Conservation (phyloP, 2,113 vertebrate species). For the Anseranas semipalmata region DNA sequence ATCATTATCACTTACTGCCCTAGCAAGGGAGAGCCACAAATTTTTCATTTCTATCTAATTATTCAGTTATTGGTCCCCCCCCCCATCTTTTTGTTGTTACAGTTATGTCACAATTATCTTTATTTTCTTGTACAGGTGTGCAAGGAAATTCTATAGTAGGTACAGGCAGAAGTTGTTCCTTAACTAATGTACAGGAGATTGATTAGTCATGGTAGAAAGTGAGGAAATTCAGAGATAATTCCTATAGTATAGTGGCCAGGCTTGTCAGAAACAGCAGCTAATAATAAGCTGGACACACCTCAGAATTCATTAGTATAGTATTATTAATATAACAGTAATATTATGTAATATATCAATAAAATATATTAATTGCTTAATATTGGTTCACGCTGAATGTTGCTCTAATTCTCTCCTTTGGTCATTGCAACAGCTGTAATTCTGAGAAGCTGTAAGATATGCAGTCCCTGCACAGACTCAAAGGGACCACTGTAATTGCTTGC, state of each 20-base stretch:
- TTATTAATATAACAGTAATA: neutral
- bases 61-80: neutral
- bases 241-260: neutral
- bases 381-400: neutral
- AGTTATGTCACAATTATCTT: neutral
- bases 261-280: neutral
- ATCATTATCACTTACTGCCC: neutral
- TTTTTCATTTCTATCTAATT: neutral
- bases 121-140: neutral
- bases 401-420: neutral
- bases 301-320: neutral
- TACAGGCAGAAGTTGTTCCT: neutral
- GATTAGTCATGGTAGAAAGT: neutral
- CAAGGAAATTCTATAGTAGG: neutral
- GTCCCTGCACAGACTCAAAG: neutral
- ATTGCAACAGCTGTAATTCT: neutral
- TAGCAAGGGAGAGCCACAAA: neutral
- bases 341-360: neutral
- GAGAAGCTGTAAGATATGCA: neutral
- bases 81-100: neutral
- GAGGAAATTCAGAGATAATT: neutral
- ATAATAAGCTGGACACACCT: neutral
- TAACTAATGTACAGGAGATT: neutral
- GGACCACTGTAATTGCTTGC: neutral
- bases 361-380: neutral